phyloP scores from a whole-genome alignment of 1,140 invertebrate species.

The Wiebesia pumilae region DNA sequence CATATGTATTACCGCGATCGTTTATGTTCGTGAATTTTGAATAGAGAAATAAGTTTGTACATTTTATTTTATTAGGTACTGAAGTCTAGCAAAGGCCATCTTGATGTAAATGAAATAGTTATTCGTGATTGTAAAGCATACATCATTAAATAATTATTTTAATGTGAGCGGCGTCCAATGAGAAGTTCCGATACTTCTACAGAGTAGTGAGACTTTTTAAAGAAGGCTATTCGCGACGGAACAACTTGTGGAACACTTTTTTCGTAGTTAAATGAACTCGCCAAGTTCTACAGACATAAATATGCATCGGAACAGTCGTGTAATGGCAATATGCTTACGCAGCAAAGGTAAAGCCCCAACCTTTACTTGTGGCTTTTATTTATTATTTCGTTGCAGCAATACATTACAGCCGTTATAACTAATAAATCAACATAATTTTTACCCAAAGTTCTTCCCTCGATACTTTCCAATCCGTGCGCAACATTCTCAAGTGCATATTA shows the following conservation, averaged over 20 bases:
- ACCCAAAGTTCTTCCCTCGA: background rate
- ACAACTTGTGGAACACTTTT: background rate
- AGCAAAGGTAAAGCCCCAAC: background rate
- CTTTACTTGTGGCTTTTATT: background rate
- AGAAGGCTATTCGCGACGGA: background rate
- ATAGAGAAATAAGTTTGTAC: background rate
- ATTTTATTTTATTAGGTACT: background rate
- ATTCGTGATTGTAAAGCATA: background rate
- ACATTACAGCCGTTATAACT: background rate
- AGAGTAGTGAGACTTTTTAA: background rate
- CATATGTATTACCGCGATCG: no score
- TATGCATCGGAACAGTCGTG: no score
- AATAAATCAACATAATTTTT: slow-evolving; percentile 15
- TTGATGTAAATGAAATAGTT: background rate
- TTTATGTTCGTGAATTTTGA: background rate
- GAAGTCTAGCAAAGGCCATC: no score
- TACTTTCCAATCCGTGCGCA: background rate
- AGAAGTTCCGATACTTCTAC: background rate
- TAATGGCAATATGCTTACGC: background rate
- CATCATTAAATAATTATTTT: background rate
- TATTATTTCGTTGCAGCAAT: background rate
- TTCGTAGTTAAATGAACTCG: background rate
- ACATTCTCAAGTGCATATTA: slow-evolving; percentile 11
- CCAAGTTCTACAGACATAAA: background rate
- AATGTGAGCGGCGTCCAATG: background rate